Conservation (phyloP, 2,888 invertebrate species). For the Digitonthophagus gazella region DNA sequence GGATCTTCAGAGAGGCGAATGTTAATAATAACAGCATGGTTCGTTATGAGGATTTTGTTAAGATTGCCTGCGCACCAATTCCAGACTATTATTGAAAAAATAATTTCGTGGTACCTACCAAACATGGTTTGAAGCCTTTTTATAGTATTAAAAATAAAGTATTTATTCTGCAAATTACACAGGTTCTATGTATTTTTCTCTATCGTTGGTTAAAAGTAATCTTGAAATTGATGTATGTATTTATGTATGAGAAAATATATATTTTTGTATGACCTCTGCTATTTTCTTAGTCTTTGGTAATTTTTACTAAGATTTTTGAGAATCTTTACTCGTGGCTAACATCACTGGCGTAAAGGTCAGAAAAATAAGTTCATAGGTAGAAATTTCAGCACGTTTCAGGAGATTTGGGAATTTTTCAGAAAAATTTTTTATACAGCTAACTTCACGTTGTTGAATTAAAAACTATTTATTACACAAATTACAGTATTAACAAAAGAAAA, state of each 20-base stretch:
- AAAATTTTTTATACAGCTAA: neutral
- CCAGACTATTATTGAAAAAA: slow-evolving; percentile 80
- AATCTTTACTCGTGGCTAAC: neutral
- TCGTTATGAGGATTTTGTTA: slow-evolving; percentile 88
- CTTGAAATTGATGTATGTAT: neutral
- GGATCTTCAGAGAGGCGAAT: slow-evolving; percentile 89
- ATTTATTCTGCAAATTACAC: slow-evolving; percentile 10
- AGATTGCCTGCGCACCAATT: slow-evolving; percentile 88
- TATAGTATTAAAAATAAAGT: slow-evolving; percentile 6
- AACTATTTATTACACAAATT: too few species aligned
- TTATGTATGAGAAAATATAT: slow-evolving; percentile 12
- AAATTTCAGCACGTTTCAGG: neutral
- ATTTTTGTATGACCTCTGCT: slow-evolving; percentile 3
- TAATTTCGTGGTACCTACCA: slow-evolving; percentile 22
- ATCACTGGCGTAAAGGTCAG: neutral
- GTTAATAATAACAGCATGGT: slow-evolving; percentile 76
- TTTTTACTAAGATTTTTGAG: too few species aligned
- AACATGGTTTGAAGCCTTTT: slow-evolving; percentile 1
- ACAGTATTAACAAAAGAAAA: neutral
- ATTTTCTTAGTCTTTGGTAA: neutral
- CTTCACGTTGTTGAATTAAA: too few species aligned
- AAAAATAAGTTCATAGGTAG: neutral
- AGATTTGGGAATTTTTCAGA: neutral
- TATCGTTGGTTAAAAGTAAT: too few species aligned
- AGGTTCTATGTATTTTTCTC: neutral